Evolutionary conservation across 2,888 invertebrate genomes (phyloP).

Genomic region (Ophion ellenae): DNA sequence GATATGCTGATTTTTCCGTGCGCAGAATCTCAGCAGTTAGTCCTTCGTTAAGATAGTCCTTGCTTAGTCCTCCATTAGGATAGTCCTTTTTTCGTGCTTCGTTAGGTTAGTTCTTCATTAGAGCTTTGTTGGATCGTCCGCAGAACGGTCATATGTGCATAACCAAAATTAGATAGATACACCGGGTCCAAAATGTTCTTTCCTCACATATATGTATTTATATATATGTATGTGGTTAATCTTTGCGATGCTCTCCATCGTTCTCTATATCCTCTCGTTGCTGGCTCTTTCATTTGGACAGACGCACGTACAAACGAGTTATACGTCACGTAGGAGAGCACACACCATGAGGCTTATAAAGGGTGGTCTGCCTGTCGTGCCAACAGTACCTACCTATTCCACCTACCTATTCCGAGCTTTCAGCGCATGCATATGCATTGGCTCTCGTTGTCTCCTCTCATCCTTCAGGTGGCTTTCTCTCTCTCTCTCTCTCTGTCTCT

Average conservation of each 20-base stretch:
- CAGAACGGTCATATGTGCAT: too few relatives aligned
- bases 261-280: conserved; percentile 48
- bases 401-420: conserved; percentile 40
- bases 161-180: not conserved
- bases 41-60: too few relatives aligned
- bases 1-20: too few relatives aligned
- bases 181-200: not conserved
- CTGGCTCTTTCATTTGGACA: conserved; percentile 56
- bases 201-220: not conserved
- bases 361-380: conserved; percentile 32
- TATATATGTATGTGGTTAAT: not conserved
- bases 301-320: conserved; percentile 60
- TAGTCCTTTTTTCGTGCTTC: too few relatives aligned
- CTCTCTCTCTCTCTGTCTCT: conserved; percentile 9
- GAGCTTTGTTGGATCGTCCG: too few relatives aligned
- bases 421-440: conserved; percentile 63
- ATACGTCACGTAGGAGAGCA: conserved; percentile 51
- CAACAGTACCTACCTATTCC: conserved; percentile 39
- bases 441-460: conserved; percentile 17
- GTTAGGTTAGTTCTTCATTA: too few relatives aligned
- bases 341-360: conserved; percentile 45
- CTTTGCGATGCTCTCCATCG: conserved; percentile 39
- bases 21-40: too few relatives aligned
- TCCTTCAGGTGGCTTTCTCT: conserved; percentile 10
- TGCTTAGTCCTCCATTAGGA: too few relatives aligned